phyloP scores from a whole-genome alignment of 1,140 invertebrate genomes.

The Lethrus apterus region DNA sequence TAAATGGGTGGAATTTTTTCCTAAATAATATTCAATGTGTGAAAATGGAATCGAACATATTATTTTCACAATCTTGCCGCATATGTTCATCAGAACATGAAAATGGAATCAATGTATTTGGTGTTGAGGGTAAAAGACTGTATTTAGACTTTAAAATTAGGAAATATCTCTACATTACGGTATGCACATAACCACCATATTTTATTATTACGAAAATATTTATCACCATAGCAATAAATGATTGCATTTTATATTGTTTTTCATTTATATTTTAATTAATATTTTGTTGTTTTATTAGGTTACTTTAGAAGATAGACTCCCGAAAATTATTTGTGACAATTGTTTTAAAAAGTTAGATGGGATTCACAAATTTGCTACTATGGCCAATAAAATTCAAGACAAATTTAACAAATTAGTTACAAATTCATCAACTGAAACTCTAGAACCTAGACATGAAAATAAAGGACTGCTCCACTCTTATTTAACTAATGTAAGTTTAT shows the following conservation, averaged over 20 bases:
- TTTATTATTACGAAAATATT: neutral
- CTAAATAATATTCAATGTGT: constrained; percentile 25
- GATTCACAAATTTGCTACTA: constrained; percentile 50
- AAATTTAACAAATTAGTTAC: constrained; percentile 42
- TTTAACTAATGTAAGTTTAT: constrained; percentile 44
- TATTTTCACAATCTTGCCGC: constrained; percentile 39
- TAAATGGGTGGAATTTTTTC: constrained; percentile 16
- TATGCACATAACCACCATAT: constrained; percentile 23
- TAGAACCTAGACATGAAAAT: constrained; percentile 38
- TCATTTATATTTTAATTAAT: neutral
- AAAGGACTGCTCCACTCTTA: constrained; percentile 48
- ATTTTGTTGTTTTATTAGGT: constrained; percentile 35
- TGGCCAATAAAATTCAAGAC: constrained; percentile 49
- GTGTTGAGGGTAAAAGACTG: constrained; percentile 45
- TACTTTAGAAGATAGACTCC: constrained; percentile 46
- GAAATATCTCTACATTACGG: constrained; percentile 50
- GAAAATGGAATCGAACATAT: constrained; percentile 29
- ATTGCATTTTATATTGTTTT: neutral
- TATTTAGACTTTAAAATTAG: constrained; percentile 48
- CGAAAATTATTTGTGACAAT: constrained; percentile 49
- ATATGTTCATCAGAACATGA: constrained; percentile 46
- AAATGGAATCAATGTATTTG: constrained; percentile 45
- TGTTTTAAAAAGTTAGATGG: constrained; percentile 49
- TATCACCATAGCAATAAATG: neutral
- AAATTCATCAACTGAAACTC: constrained; percentile 25